Percentiles rank a stretch among this genome's conserved stretches.
Conservation (phyloP, 2,113 vertebrate genomes). For the zebrafish (Danio rerio) region DNA sequence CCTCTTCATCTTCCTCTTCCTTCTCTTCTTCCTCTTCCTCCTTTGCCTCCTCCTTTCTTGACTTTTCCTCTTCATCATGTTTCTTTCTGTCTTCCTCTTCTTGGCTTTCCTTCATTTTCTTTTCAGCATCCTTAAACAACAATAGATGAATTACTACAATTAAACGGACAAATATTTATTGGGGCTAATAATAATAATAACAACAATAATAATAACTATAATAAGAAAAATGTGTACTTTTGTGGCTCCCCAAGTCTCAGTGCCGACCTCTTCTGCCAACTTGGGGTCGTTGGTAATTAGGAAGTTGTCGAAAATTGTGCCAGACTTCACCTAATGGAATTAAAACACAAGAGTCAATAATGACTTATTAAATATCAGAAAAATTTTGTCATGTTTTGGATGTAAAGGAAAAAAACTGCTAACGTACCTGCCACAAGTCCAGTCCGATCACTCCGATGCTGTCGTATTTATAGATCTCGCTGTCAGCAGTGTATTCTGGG, state of each 20-base stretch:
- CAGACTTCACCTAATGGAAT: slow-evolving; percentile 81
- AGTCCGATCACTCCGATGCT: slow-evolving; percentile 81
- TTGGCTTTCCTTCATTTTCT: slow-evolving; percentile 79
- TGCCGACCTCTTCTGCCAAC: slow-evolving; percentile 82
- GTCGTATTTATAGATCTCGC: slow-evolving; percentile 79
- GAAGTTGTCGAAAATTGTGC: slow-evolving; percentile 86
- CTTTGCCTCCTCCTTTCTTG: slow-evolving; percentile 54
- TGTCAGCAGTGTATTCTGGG: slow-evolving; percentile 80
- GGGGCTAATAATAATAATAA: background rate
- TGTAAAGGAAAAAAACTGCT: background rate
- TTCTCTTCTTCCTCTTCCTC: slow-evolving; percentile 66
- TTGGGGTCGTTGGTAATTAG: slow-evolving; percentile 82
- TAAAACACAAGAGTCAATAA: background rate
- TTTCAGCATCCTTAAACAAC: slow-evolving; percentile 78
- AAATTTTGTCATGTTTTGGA: background rate
- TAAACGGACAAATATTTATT: background rate
- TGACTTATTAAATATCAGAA: background rate
- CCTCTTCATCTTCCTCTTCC: slow-evolving; percentile 59
- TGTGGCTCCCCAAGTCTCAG: slow-evolving; percentile 80
- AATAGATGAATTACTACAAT: background rate
- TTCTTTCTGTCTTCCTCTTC: slow-evolving; percentile 79
- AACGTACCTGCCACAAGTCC: slow-evolving; percentile 81
- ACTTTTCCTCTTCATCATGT: slow-evolving; percentile 64
- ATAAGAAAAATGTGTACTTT: slow-evolving; percentile 67
- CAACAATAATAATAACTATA: too few species aligned